These are phyloP conservation scores for Xylota sylvarum DNA, from an alignment of 2,888 invertebrate species.

Conservation along the genomic window DNA sequence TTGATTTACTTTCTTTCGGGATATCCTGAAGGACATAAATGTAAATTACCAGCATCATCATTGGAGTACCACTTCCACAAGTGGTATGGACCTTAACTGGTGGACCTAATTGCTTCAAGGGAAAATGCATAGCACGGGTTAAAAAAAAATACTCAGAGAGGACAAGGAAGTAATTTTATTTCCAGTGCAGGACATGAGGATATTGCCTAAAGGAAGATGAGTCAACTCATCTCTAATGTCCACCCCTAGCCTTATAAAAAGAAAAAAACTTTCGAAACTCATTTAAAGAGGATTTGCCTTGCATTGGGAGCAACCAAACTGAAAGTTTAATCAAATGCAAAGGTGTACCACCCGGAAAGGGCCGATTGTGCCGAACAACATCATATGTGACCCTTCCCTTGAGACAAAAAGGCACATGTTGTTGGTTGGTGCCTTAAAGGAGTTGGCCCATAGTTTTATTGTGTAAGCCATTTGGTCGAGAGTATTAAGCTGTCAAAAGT, in stretches of 20 bases:
- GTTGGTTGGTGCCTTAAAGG: conserved; percentile 14
- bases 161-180: conserved; percentile 5
- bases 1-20: conserved; percentile 33
- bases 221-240: neutral
- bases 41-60: conserved; percentile 35
- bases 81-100: conserved; percentile 22
- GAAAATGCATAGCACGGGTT: conserved; percentile 12
- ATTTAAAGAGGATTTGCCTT: conserved; percentile 38
- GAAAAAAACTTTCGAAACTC: conserved; percentile 33
- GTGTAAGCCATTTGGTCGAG: conserved; percentile 43
- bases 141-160: too few relatives aligned
- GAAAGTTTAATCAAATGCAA: conserved; percentile 48
- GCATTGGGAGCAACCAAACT: conserved; percentile 1
- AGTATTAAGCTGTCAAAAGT: conserved; percentile 45
- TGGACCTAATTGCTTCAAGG: conserved; percentile 33
- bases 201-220: conserved; percentile 6
- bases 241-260: neutral
- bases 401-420: conserved; percentile 30
- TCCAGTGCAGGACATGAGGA: conserved; percentile 20
- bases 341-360: conserved; percentile 34
- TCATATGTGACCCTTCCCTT: neutral
- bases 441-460: conserved; percentile 36
- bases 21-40: conserved; percentile 30
- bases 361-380: conserved; percentile 29
- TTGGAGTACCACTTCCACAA: conserved; percentile 23